phyloP scores from a whole-genome alignment of 2,113 vertebrate species.

The Cryptotis parvus region DNA sequence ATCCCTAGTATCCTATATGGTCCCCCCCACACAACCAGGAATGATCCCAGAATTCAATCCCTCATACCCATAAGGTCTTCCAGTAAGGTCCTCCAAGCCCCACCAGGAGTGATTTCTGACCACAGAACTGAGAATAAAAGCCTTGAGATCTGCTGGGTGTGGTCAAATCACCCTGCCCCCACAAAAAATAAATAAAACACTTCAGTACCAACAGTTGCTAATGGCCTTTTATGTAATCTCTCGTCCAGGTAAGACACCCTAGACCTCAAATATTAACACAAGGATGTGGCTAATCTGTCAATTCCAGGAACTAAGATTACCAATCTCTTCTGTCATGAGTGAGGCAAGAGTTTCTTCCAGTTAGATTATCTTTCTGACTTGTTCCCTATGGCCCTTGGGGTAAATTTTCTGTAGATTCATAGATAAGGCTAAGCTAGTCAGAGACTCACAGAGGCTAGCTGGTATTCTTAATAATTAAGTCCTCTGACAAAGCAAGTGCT shows the following conservation, averaged over 20 bases:
- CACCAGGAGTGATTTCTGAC: too few species aligned
- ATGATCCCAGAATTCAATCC: too few species aligned
- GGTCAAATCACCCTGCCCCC: too few species aligned
- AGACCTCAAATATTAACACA: constrained; percentile 57
- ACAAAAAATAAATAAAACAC: too few species aligned
- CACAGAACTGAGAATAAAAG: too few species aligned
- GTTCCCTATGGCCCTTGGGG: background rate
- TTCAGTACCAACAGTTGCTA: constrained; percentile 71
- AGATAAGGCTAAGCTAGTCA: constrained; percentile 10
- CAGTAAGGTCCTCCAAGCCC: too few species aligned
- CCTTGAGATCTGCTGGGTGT: too few species aligned
- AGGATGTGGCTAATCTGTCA: constrained; percentile 62
- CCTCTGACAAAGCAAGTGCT: background rate
- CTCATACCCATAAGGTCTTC: too few species aligned
- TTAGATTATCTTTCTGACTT: background rate
- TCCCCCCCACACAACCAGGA: too few species aligned
- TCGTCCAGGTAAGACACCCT: constrained; percentile 52
- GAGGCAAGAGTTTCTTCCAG: background rate
- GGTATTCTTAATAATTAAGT: background rate
- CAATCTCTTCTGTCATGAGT: too few species aligned
- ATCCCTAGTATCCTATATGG: too few species aligned
- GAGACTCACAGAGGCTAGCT: background rate
- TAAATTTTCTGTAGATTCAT: constrained; percentile 44
- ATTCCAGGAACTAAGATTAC: background rate
- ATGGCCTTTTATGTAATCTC: constrained; percentile 68